Conservation (phyloP, 2,797 vertebrate species). For the Taeniopygia guttata region DNA sequence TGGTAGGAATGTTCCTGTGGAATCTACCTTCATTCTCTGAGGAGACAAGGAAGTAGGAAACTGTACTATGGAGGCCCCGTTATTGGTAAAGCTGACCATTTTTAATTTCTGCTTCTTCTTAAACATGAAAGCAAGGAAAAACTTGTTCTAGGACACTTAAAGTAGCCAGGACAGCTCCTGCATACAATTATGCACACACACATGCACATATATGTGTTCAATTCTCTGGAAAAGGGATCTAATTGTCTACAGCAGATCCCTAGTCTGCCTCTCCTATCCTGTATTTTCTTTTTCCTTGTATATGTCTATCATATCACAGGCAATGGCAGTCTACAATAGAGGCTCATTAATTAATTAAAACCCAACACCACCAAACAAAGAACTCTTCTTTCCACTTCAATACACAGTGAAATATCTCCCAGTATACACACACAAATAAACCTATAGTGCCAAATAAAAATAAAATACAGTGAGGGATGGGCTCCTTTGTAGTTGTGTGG, state of each 20-base stretch:
- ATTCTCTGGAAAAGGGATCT: neutral
- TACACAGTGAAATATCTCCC: neutral
- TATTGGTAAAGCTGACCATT: neutral
- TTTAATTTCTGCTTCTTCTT: neutral
- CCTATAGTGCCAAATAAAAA: neutral
- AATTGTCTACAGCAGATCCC: neutral
- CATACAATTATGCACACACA: neutral
- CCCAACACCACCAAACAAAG: neutral
- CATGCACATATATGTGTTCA: neutral
- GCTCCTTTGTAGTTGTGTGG: neutral
- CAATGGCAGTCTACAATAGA: neutral
- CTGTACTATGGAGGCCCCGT: neutral
- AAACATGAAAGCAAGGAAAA: neutral
- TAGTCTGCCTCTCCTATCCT: neutral
- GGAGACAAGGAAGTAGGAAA: neutral
- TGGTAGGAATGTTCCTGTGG: neutral
- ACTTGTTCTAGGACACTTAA: neutral
- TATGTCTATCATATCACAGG: neutral
- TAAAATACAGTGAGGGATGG: neutral
- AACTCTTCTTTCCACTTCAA: neutral
- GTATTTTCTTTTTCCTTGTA: neutral
- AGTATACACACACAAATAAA: neutral
- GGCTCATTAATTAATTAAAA: neutral
- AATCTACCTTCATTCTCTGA: neutral
- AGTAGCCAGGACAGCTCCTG: fast-evolving